phyloP scores from a whole-genome alignment of 2,888 invertebrate species.

The Exocentrus adspersus region DNA sequence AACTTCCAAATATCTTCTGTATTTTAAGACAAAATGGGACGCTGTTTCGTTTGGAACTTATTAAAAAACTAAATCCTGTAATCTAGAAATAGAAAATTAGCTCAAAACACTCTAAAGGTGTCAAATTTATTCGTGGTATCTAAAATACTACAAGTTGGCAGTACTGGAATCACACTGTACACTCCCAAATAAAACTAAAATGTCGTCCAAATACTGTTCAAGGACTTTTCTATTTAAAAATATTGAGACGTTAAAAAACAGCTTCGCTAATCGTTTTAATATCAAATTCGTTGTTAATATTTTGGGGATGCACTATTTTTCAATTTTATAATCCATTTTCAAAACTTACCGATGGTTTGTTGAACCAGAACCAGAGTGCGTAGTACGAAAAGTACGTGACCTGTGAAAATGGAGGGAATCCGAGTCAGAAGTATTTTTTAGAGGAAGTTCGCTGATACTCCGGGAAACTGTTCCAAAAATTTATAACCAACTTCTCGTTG shows the following conservation, averaged over 20 bases:
- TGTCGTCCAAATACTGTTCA: background rate
- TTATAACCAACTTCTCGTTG: too few species aligned
- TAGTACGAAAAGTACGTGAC: too few species aligned
- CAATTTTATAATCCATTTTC: background rate
- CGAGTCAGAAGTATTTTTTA: too few species aligned
- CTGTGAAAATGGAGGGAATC: too few species aligned
- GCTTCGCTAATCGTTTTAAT: too few species aligned
- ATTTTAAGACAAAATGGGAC: background rate
- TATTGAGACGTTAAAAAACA: too few species aligned
- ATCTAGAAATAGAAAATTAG: background rate
- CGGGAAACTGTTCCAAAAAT: too few species aligned
- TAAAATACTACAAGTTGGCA: background rate
- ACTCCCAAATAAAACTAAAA: conserved; percentile 6
- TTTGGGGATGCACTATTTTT: background rate
- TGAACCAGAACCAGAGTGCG: too few species aligned
- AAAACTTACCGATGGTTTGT: background rate
- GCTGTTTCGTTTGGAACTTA: background rate
- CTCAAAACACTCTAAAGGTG: background rate
- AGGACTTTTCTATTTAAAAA: background rate
- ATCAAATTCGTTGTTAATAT: background rate
- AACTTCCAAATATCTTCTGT: background rate
- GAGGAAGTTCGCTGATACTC: too few species aligned
- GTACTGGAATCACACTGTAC: conserved; percentile 14
- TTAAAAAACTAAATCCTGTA: background rate
- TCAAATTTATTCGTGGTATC: background rate